Conservation (phyloP, 2,113 vertebrate species). For the Arenaria interpres region DNA sequence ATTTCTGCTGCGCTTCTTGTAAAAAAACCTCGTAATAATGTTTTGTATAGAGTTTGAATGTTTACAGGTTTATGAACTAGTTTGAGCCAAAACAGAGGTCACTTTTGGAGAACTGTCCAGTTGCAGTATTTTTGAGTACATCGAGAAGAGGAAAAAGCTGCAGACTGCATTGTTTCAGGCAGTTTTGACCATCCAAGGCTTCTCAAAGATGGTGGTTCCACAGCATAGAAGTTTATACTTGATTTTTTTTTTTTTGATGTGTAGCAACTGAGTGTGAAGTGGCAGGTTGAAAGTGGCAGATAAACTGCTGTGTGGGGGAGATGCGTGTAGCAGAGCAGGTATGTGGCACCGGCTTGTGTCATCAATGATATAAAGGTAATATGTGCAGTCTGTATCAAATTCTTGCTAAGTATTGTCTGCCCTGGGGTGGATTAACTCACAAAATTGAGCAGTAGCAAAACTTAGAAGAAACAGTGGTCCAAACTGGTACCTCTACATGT, state of each 20-base stretch:
- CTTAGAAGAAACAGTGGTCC: background rate
- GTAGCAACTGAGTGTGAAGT: background rate
- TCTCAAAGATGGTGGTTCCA: background rate
- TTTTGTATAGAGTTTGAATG: background rate
- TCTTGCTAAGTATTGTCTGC: background rate
- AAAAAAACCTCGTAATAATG: background rate
- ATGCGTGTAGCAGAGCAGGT: background rate
- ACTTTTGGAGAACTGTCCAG: background rate
- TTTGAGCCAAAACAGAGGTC: background rate
- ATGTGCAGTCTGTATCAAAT: background rate
- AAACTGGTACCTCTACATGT: rapidly evolving
- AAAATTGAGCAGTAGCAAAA: background rate
- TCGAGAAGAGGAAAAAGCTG: background rate
- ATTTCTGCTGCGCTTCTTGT: background rate
- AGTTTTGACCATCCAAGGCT: background rate
- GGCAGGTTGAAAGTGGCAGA: background rate
- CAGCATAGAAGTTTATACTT: background rate
- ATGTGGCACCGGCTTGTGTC: background rate
- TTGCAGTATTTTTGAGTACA: background rate
- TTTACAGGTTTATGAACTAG: rapidly evolving
- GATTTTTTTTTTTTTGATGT: background rate
- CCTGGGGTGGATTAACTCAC: background rate
- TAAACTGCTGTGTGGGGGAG: background rate
- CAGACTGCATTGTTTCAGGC: background rate
- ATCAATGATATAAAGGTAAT: background rate